A percentile compares a stretch with the other conserved stretches of the same genome.
These are phyloP conservation scores for Astyanax mexicanus DNA, from an alignment of 2,797 vertebrate genomes.

Conservation along the genomic window DNA sequence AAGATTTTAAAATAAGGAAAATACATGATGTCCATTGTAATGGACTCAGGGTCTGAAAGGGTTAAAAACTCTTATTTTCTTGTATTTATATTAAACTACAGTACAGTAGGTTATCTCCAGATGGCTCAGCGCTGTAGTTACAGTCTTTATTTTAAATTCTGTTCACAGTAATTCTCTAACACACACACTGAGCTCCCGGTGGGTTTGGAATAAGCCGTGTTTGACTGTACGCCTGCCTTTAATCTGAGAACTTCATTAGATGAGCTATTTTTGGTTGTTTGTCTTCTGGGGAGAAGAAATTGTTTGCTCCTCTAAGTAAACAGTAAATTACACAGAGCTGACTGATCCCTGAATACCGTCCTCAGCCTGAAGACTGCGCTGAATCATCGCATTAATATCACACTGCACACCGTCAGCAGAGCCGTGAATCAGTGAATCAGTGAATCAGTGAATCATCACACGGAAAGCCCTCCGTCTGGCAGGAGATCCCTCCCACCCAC, in stretches of 20 bases:
- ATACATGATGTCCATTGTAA: too few relatives aligned
- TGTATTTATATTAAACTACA: too few relatives aligned
- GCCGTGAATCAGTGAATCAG: constrained; percentile 26
- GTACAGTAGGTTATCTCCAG: background rate
- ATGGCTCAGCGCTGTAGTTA: background rate
- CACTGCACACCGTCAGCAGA: too few relatives aligned
- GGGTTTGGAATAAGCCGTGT: background rate
- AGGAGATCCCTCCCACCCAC: too few relatives aligned
- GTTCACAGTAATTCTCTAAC: background rate
- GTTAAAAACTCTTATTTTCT: too few relatives aligned
- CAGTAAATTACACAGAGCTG: background rate
- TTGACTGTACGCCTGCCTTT: background rate
- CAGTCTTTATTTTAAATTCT: background rate
- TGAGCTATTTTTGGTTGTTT: background rate
- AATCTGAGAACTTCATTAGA: background rate
- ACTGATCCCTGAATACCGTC: background rate
- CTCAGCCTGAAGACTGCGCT: background rate
- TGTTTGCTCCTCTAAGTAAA: background rate
- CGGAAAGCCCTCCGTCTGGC: too few relatives aligned
- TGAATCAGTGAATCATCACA: constrained; percentile 37
- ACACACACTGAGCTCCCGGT: background rate
- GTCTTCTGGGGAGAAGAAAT: background rate
- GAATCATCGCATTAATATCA: constrained; percentile 25
- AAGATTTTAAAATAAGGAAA: too few relatives aligned
- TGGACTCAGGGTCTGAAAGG: too few relatives aligned